Evolutionary conservation across 1,140 invertebrate species (phyloP).

Genomic region (Glossosoma conforme): DNA sequence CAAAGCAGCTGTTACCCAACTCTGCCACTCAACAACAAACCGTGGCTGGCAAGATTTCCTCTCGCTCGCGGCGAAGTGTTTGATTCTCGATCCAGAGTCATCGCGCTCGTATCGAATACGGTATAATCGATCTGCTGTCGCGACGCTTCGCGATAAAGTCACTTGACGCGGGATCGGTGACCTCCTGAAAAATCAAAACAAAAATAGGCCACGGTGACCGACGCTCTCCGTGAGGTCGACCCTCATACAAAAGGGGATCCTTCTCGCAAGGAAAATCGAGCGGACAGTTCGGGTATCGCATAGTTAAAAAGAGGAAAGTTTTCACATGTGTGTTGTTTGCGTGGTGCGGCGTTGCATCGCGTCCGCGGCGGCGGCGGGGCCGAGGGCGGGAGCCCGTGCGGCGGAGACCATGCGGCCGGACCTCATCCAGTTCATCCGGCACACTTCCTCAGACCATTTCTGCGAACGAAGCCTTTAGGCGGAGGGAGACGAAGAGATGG

Average conservation of each 20-base stretch:
- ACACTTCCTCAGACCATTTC: constrained; percentile 51
- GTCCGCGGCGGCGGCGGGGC: constrained; percentile 17
- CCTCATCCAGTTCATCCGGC: constrained; percentile 50
- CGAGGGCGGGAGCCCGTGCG: constrained; percentile 10
- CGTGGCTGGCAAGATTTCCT: too few relatives aligned
- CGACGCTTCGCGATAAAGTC: too few relatives aligned
- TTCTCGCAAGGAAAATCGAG: too few relatives aligned
- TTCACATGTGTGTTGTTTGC: constrained; percentile 28
- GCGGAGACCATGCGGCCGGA: constrained; percentile 48
- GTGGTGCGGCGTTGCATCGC: constrained; percentile 17
- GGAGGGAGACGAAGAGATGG: constrained; percentile 34
- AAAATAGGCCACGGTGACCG: too few relatives aligned
- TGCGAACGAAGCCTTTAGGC: constrained; percentile 44
- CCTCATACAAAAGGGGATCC: too few relatives aligned
- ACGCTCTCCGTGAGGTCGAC: too few relatives aligned
- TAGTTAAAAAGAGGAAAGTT: constrained; percentile 13
- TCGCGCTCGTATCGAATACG: too few relatives aligned
- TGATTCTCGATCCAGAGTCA: too few relatives aligned
- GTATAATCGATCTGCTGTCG: background rate
- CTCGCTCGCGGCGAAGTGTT: too few relatives aligned
- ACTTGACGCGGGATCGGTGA: too few relatives aligned
- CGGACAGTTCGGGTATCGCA: too few relatives aligned
- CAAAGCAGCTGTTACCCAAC: background rate
- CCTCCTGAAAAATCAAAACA: too few relatives aligned
- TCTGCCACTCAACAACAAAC: background rate